A percentile compares a stretch with the other conserved stretches of the same genome.
These are phyloP conservation scores for Zosterops lateralis DNA, from an alignment of 2,113 vertebrate genomes.

Conservation along the genomic window DNA sequence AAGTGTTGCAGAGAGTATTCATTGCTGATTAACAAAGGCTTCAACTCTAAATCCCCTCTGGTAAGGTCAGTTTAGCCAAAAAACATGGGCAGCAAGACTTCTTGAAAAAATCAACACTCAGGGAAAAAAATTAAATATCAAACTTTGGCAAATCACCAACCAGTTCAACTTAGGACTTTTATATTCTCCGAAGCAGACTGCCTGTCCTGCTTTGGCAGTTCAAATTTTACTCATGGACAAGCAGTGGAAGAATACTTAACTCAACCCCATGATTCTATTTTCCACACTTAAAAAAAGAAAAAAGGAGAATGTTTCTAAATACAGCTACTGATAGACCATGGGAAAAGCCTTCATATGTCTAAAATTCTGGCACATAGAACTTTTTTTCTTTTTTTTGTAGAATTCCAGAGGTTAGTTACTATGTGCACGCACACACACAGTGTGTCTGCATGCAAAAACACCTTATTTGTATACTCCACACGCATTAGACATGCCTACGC, in stretches of 20 bases:
- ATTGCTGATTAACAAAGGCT: not conserved
- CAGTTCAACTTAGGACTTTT: not conserved
- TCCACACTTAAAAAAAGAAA: conserved; percentile 31
- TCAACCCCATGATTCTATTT: conserved; percentile 42
- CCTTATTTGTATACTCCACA: not conserved
- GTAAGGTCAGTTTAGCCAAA: not conserved
- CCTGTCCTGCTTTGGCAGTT: not conserved
- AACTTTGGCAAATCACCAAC: not conserved
- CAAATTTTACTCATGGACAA: not conserved
- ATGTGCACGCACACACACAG: not conserved
- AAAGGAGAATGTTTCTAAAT: conserved; percentile 70
- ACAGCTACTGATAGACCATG: conserved; percentile 60
- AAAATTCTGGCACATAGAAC: conserved; percentile 29
- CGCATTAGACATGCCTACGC: not conserved
- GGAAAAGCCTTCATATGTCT: conserved; percentile 66
- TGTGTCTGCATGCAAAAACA: conserved; percentile 19
- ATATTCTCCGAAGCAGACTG: not conserved
- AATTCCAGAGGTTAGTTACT: conserved; percentile 52
- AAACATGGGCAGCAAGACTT: not conserved
- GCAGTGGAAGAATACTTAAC: conserved; percentile 40
- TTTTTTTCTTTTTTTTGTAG: not conserved
- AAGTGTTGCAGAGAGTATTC: not conserved
- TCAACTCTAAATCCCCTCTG: not conserved
- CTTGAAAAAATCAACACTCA: not conserved
- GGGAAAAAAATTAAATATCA: not conserved